Conservation (phyloP, 2,888 invertebrate genomes). For the Drosophila algonquin region DNA sequence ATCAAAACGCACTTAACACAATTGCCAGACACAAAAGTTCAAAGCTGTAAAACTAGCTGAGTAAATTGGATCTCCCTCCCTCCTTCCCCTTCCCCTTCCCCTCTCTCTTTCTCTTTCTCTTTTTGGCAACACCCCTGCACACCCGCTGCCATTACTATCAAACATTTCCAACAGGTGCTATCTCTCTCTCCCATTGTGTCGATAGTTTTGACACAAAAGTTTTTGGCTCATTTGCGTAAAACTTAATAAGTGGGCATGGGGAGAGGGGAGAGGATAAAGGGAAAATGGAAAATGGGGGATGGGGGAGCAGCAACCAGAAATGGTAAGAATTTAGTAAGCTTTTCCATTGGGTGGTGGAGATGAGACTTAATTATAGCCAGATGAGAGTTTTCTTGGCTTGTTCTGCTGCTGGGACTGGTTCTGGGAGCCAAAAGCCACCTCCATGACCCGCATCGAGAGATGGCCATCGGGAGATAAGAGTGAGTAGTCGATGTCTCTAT, state of each 20-base stretch:
- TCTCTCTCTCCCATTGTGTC: conserved; percentile 41
- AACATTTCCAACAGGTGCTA: conserved; percentile 59
- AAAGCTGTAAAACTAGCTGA: conserved; percentile 66
- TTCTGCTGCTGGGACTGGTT: too few relatives aligned
- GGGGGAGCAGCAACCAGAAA: conserved; percentile 2
- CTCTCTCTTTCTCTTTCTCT: neutral
- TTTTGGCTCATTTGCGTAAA: conserved; percentile 72
- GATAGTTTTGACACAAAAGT: conserved; percentile 68
- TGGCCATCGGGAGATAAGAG: conserved; percentile 35
- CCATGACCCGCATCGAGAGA: conserved; percentile 55
- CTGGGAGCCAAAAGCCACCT: conserved; percentile 9
- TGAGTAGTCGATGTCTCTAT: conserved; percentile 16
- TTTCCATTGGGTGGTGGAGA: neutral
- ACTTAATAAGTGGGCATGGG: conserved; percentile 35
- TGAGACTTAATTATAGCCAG: conserved; percentile 19
- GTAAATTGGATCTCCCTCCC: conserved; percentile 39
- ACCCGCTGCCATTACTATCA: neutral
- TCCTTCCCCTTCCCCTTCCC: too few relatives aligned
- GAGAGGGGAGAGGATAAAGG: neutral
- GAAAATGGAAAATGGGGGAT: neutral
- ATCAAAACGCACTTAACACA: conserved; percentile 77
- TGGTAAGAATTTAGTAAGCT: neutral
- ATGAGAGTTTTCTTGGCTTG: neutral
- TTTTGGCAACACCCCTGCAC: neutral
- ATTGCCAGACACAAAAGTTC: conserved; percentile 74